Evolutionary conservation across 2,113 vertebrate species (phyloP).

Genomic region (Puffinus mauretanicus): DNA sequence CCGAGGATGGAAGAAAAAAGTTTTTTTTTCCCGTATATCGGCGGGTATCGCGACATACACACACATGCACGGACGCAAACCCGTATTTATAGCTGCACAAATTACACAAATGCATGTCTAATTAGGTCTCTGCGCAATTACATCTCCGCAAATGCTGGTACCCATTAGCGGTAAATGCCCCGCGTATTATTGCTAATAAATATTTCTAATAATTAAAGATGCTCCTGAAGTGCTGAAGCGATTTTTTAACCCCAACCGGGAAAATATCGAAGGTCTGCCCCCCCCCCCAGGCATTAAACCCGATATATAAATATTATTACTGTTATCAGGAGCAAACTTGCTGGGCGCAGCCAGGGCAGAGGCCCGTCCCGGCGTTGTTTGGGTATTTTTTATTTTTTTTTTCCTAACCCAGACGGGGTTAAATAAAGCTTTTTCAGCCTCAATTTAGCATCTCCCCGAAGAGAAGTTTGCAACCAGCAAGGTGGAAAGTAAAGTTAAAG

Average conservation of each 20-base stretch:
- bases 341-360: background rate
- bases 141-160: background rate
- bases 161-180: background rate
- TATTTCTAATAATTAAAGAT: background rate
- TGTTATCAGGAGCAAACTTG: background rate
- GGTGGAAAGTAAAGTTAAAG: background rate
- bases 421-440: background rate
- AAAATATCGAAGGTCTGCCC: background rate
- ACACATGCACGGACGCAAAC: accelerated
- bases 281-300: too few species aligned
- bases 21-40: background rate
- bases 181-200: background rate
- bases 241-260: background rate
- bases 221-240: background rate
- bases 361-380: background rate
- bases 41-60: background rate
- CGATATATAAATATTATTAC: background rate
- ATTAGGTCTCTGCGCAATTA: background rate
- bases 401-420: background rate
- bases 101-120: background rate
- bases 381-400: background rate
- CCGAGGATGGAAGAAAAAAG: background rate
- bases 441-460: background rate
- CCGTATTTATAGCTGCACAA: background rate
- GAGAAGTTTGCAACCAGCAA: too few species aligned